phyloP scores from a whole-genome alignment of 2,797 vertebrate species.

The Paguma larvata region DNA sequence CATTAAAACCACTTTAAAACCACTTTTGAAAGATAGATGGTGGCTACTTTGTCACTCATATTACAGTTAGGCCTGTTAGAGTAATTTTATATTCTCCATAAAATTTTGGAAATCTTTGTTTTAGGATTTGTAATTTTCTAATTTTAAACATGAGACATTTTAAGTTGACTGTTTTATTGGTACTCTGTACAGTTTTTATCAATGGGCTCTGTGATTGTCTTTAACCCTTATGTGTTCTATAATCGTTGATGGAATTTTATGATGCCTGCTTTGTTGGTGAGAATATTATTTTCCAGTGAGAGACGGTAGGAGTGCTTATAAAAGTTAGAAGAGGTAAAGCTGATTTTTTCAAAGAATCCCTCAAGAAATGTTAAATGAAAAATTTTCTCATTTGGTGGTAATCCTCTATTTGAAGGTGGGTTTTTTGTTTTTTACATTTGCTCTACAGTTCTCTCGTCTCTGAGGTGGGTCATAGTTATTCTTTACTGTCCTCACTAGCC shows the following conservation, averaged over 20 bases:
- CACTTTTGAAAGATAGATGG: background rate
- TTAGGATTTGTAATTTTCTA: background rate
- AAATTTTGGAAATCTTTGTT: constrained; percentile 36
- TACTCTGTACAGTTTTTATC: background rate
- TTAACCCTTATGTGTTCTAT: background rate
- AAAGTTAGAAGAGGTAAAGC: background rate
- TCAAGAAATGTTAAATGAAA: constrained; percentile 2
- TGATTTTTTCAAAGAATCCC: background rate
- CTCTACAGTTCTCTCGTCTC: background rate
- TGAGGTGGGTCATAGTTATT: background rate
- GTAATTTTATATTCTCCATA: constrained; percentile 30
- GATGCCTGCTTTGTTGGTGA: constrained; percentile 22
- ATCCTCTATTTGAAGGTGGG: background rate
- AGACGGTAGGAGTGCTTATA: background rate
- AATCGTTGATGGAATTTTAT: background rate
- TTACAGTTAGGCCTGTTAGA: background rate
- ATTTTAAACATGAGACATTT: constrained; percentile 42
- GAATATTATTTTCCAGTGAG: background rate
- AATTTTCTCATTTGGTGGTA: background rate
- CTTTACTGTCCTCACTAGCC: background rate
- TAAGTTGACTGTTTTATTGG: background rate
- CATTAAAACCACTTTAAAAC: constrained; percentile 15
- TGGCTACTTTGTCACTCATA: background rate
- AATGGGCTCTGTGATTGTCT: background rate
- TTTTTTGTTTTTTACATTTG: background rate